Evolutionary conservation across 2,113 vertebrate species (phyloP).

Genomic region (Meles meles): DNA sequence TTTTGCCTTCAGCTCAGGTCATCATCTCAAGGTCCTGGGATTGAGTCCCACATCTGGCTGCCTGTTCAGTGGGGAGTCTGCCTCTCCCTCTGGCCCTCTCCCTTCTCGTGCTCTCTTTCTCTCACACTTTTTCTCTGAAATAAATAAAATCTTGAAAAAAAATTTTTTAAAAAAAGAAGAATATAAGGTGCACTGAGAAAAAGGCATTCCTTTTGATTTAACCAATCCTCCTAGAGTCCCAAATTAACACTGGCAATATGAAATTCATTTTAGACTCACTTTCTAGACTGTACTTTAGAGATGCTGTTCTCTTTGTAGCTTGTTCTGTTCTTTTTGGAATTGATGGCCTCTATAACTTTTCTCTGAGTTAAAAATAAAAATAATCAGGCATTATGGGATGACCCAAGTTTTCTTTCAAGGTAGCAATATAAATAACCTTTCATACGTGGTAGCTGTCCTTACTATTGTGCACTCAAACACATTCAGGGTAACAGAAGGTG

Average conservation of each 20-base stretch:
- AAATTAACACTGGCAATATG: not conserved
- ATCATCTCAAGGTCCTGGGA: no score
- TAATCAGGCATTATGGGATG: not conserved
- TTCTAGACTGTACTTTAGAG: not conserved
- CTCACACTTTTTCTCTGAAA: no score
- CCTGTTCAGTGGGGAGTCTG: no score
- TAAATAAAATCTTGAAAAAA: not conserved
- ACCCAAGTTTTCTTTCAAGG: not conserved
- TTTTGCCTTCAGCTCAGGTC: no score
- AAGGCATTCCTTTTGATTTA: not conserved
- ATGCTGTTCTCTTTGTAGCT: not conserved
- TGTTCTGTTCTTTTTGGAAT: conserved; percentile 15
- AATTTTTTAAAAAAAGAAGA: not conserved
- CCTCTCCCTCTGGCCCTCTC: no score
- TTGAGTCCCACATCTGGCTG: no score
- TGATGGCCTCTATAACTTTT: not conserved
- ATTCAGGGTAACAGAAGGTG: not conserved
- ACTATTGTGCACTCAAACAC: not conserved
- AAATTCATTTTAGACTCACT: not conserved
- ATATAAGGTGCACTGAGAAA: not conserved
- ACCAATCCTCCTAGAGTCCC: not conserved
- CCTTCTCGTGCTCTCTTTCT: no score
- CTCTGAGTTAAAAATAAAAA: conserved; percentile 1
- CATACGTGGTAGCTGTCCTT: not conserved
- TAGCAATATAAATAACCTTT: not conserved